phyloP scores from a whole-genome alignment of 2,113 vertebrate species.

The Pseudois nayaur region DNA sequence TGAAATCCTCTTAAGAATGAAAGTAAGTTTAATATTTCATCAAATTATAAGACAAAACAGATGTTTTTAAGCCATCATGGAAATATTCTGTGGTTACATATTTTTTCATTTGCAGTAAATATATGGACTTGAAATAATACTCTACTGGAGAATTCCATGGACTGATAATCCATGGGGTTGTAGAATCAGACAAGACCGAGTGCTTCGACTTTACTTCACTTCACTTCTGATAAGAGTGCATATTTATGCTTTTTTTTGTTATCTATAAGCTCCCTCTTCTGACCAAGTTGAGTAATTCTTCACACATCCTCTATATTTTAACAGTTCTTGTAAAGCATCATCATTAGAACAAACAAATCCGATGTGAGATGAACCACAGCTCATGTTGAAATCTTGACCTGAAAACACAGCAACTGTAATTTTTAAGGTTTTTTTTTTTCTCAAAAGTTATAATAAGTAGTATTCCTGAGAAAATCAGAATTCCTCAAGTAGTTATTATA shows the following conservation, averaged over 20 bases:
- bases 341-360: background rate
- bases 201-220: background rate
- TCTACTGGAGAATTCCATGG: background rate
- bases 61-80: background rate
- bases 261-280: conserved; percentile 78
- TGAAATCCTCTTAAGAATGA: background rate
- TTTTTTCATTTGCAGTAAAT: conserved; percentile 7
- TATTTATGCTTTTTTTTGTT: background rate
- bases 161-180: background rate
- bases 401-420: background rate
- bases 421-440: background rate
- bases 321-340: background rate
- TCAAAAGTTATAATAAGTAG: background rate
- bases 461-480: background rate
- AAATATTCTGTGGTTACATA: background rate
- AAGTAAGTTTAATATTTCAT: background rate
- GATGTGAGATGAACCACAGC: background rate
- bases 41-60: background rate
- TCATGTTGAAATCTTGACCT: background rate
- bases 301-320: background rate
- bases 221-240: background rate
- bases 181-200: background rate
- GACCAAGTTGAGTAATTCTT: conserved; percentile 47
- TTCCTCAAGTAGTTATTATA: background rate
- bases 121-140: conserved; percentile 11